Percentiles rank a stretch among this genome's conserved stretches.
Conservation (phyloP, 2,113 vertebrate species). For the Ptilorrhoa leucosticta region DNA sequence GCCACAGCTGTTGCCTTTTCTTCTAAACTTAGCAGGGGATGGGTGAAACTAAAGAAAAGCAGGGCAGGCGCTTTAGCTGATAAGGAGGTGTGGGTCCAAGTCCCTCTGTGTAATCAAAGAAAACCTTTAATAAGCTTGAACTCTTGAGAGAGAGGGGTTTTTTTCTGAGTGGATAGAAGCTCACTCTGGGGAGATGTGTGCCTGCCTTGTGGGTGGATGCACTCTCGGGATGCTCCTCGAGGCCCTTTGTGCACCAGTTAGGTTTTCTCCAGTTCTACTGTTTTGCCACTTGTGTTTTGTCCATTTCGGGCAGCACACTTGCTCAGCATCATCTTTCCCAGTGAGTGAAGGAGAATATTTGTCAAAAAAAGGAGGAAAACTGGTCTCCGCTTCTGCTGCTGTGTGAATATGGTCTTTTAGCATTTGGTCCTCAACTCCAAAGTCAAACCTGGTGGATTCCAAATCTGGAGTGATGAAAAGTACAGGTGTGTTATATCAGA, state of each 20-base stretch:
- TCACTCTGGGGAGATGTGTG: background rate
- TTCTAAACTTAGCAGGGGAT: constrained; percentile 37
- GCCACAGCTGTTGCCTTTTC: constrained; percentile 26
- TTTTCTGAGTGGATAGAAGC: background rate
- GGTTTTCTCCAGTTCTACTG: background rate
- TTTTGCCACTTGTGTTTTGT: background rate
- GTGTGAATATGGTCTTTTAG: background rate
- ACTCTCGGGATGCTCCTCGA: accelerated
- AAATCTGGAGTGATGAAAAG: background rate
- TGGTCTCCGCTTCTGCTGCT: background rate
- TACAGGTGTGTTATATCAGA: background rate
- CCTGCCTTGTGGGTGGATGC: background rate
- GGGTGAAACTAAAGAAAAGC: constrained; percentile 8
- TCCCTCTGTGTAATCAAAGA: background rate
- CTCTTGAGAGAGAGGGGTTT: background rate
- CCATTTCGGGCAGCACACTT: background rate
- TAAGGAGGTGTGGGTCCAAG: background rate
- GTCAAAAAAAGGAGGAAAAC: background rate
- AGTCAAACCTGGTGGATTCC: background rate
- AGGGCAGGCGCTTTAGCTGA: background rate
- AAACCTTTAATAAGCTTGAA: background rate
- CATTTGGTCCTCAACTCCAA: background rate
- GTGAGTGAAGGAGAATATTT: background rate
- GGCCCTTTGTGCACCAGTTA: background rate
- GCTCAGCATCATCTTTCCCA: background rate